phyloP scores from a whole-genome alignment of 2,797 vertebrate genomes.

The Alca torda region DNA sequence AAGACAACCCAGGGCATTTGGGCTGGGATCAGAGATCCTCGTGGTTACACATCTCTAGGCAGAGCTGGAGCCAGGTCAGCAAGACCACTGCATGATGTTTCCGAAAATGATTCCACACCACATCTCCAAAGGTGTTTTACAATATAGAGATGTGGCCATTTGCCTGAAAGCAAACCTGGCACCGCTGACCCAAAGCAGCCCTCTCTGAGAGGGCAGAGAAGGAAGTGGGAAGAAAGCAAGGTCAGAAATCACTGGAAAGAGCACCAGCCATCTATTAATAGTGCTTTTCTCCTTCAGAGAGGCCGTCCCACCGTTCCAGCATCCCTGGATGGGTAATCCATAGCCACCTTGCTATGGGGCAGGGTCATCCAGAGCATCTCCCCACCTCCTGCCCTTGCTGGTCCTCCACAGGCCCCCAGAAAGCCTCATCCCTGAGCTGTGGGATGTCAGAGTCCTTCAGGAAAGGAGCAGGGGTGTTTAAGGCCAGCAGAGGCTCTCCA shows the following conservation, averaged over 20 bases:
- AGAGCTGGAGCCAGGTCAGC: background rate
- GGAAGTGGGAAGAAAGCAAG: background rate
- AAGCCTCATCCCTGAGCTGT: background rate
- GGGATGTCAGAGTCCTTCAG: background rate
- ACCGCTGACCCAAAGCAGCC: background rate
- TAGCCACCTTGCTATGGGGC: accelerated
- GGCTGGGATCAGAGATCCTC: background rate
- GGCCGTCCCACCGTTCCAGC: accelerated
- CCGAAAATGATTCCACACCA: background rate
- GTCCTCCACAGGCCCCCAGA: background rate
- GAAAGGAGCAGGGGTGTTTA: background rate
- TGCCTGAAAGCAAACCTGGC: background rate
- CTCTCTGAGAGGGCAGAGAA: background rate
- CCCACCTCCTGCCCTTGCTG: background rate
- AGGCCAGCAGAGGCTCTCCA: background rate
- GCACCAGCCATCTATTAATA: background rate
- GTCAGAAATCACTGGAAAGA: background rate
- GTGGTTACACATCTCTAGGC: too few species aligned
- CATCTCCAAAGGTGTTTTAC: background rate
- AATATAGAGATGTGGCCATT: background rate
- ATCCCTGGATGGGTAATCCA: background rate
- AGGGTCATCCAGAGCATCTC: background rate
- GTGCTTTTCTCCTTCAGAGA: background rate
- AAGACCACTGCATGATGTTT: background rate
- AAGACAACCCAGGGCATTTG: background rate